phyloP scores from a whole-genome alignment of 2,888 invertebrate genomes.

The Nemotelus pantherinus region DNA sequence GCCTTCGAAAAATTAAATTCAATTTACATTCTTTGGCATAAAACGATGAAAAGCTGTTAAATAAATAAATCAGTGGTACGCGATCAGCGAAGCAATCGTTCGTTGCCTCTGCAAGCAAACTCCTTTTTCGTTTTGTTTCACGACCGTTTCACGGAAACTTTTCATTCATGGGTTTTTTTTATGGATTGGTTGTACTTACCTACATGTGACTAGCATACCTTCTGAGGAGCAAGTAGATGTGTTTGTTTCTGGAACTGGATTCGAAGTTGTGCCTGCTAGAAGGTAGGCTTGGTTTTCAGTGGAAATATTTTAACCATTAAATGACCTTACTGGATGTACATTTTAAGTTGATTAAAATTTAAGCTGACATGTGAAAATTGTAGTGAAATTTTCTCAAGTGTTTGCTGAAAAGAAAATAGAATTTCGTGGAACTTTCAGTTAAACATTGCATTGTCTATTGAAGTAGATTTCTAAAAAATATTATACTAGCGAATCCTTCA shows the following conservation, averaged over 20 bases:
- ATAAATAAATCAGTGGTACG: slow-evolving; percentile 34
- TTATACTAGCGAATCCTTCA: no score
- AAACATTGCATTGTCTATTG: no score
- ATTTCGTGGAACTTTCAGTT: no score
- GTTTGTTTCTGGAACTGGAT: neutral
- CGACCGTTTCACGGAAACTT: slow-evolving; percentile 17
- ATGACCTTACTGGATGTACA: no score
- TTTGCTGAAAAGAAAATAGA: no score
- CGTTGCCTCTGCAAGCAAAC: slow-evolving; percentile 8
- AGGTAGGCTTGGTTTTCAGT: no score
- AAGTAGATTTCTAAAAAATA: no score
- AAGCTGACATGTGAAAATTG: no score
- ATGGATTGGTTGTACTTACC: slow-evolving; percentile 29
- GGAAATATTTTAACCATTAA: no score
- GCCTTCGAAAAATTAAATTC: slow-evolving; percentile 27
- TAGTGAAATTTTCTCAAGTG: no score
- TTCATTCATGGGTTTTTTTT: slow-evolving; percentile 39
- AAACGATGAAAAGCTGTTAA: slow-evolving; percentile 37
- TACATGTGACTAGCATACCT: neutral
- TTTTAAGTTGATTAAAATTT: no score
- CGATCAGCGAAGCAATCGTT: slow-evolving; percentile 10
- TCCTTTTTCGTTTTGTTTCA: neutral
- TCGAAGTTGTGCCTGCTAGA: neutral
- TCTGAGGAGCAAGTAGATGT: neutral
- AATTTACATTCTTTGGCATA: slow-evolving; percentile 34